phyloP scores from a whole-genome alignment of 2,113 vertebrate species.

The Pedionomus torquatus region DNA sequence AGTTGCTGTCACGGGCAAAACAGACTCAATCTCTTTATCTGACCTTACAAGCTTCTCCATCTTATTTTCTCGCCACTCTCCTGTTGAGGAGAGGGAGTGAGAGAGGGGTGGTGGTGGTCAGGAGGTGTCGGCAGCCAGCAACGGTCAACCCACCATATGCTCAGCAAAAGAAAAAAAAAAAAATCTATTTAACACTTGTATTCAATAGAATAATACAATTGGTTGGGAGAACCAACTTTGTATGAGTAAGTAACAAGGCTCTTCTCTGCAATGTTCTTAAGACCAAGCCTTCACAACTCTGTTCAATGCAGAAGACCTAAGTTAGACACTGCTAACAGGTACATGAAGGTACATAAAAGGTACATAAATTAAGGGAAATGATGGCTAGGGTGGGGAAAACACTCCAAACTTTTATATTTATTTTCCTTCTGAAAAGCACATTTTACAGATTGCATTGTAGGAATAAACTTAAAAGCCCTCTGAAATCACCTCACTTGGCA shows the following conservation, averaged over 20 bases:
- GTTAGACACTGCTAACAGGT: neutral
- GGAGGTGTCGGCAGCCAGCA: rapidly evolving
- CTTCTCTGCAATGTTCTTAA: neutral
- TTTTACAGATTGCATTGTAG: neutral
- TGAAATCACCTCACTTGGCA: neutral
- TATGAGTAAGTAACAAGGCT: neutral
- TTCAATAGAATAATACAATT: too few species aligned
- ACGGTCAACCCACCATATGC: neutral
- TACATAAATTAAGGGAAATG: neutral
- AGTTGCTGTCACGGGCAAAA: too few species aligned
- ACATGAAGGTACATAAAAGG: too few species aligned
- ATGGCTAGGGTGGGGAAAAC: neutral
- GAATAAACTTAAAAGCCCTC: neutral
- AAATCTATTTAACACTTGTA: neutral
- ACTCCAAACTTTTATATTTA: neutral
- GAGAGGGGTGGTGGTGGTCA: rapidly evolving
- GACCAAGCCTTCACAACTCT: neutral
- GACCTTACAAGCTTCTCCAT: neutral
- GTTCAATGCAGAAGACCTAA: neutral
- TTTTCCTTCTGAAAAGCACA: neutral
- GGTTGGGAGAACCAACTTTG: neutral
- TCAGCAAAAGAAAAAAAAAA: neutral
- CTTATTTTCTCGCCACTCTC: neutral
- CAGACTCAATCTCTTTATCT: neutral
- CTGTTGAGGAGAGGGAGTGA: neutral